Evolutionary conservation across 2,797 vertebrate genomes (phyloP).

Genomic region (Rousettus madagascariensis): DNA sequence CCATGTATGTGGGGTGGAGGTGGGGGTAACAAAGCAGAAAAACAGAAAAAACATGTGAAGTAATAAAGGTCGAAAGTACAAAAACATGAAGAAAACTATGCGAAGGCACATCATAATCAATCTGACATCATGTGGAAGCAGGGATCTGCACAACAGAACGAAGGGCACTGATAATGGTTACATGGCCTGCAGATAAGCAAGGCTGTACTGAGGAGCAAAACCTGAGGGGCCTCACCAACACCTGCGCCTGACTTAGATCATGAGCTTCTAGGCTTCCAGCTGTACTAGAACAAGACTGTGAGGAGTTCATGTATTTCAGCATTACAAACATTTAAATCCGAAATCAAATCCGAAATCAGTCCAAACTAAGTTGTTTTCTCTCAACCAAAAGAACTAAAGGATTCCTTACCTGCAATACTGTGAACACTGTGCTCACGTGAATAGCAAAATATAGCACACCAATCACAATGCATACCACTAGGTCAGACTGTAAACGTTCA

Average conservation of each 20-base stretch:
- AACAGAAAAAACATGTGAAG: neutral
- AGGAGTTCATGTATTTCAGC: neutral
- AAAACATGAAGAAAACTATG: neutral
- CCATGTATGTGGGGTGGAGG: neutral
- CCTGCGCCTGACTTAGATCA: neutral
- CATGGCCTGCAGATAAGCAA: neutral
- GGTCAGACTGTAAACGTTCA: conserved; percentile 96
- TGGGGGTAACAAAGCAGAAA: neutral
- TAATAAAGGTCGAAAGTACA: neutral
- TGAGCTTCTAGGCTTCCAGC: neutral
- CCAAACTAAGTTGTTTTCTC: neutral
- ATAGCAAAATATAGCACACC: conserved; percentile 98
- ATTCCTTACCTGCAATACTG: conserved; percentile 93
- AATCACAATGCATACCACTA: conserved; percentile 95
- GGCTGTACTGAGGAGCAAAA: neutral
- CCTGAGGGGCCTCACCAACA: no score
- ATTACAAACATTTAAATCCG: neutral
- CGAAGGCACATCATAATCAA: neutral
- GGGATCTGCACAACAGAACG: neutral
- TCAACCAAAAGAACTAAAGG: conserved; percentile 1
- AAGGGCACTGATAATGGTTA: neutral
- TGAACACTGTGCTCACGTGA: conserved; percentile 99
- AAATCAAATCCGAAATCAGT: neutral
- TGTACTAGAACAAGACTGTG: neutral
- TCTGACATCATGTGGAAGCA: neutral